Base-by-base conservation (phyloP, 2,888 invertebrate species). In the Oscheius myriophilus region DNA sequence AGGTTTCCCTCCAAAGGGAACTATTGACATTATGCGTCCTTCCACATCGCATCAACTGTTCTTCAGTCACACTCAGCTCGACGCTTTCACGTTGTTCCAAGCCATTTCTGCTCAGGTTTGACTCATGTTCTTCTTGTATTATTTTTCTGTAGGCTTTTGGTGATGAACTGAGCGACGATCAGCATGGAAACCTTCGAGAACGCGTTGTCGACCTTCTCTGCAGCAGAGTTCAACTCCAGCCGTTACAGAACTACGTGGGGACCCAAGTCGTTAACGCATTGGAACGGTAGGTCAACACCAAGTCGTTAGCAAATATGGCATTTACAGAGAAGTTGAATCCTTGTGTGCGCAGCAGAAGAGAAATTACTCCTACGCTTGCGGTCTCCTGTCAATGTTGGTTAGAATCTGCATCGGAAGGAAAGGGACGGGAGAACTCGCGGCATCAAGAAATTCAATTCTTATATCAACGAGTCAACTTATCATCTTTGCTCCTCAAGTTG, bases 71-170 rank as follows among this genome's bases (percentile, higher is more conserved):
- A 87, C 73, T 75, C 89, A 63, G 76, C 89, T 42, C 90, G 86
- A 85, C 65, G 86, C 84, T 0, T 87, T 82, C 62, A 75, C 76
- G 1, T 90, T 97, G 7, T 91, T 97, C 21, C 91, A 93, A 73
- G 96, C 97, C 85, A 93, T 97, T 92, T 92, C 94, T 23, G 91
- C 92, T 86, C 85, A 85, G 70, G 95, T 95, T 26, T 26, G 12
- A 52, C 14, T 21, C 26, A 33, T 57, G 9, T 14, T 57, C 11
- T 57, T n/a, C 33, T 57, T 33, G 4, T 4, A 16, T 26, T 12
- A 39, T n/a, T 18, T 46, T 18, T 46, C 18, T 51, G 33, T 23
- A 79, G 70, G 85, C 84, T 1, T 86, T 86, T 67, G 79, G 82
- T 45, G 83, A 81, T 26, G 84, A 83, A 58, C 72, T 84, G 33